These are phyloP conservation scores for Protonemura montana DNA, from an alignment of 2,888 invertebrate genomes.

Conservation along the genomic window DNA sequence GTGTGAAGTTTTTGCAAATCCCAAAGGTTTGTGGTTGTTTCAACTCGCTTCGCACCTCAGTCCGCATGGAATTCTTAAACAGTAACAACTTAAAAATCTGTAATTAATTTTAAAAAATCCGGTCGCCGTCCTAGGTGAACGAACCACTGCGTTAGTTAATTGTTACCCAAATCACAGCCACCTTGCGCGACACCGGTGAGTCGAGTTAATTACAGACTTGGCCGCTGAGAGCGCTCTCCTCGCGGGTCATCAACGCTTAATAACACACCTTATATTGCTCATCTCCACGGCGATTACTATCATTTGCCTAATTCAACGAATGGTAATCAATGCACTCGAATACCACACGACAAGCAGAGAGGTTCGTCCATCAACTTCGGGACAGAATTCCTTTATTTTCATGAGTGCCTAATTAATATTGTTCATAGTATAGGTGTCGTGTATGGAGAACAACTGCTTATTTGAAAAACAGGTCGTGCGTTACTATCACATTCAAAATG, in stretches of 20 bases:
- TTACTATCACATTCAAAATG: neutral
- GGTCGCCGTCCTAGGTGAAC: too few species aligned
- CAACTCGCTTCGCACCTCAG: too few species aligned
- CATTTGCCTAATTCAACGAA: neutral
- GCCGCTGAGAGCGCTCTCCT: neutral
- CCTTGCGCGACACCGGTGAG: neutral
- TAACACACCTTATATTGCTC: neutral
- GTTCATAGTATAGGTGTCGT: neutral
- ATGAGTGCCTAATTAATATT: neutral
- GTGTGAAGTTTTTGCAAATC: too few species aligned
- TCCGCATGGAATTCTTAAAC: too few species aligned
- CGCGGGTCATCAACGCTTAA: neutral
- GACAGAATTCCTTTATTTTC: too few species aligned
- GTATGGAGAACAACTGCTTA: neutral
- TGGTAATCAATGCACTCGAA: neutral
- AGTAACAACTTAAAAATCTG: too few species aligned
- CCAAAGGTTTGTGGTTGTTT: too few species aligned
- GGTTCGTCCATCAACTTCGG: neutral
- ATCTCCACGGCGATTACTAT: neutral
- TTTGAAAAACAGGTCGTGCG: neutral
- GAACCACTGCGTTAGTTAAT: neutral
- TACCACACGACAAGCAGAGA: neutral
- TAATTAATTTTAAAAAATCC: too few species aligned
- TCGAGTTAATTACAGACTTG: neutral
- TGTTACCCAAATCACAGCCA: neutral